Conservation (phyloP, 2,888 invertebrate species). For the Ormia ochracea region DNA sequence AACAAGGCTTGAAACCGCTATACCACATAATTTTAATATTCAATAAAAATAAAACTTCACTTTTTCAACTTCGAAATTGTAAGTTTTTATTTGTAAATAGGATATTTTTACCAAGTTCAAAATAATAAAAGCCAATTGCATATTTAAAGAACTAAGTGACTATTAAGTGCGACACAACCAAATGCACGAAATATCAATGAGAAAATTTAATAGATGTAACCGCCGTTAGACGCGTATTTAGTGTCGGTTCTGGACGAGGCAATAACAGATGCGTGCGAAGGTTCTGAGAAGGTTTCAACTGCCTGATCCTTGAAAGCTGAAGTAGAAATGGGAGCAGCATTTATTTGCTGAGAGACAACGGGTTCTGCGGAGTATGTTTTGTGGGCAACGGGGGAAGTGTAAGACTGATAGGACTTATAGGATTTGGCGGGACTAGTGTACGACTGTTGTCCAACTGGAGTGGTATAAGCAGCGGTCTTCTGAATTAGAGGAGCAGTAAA, state of each 20-base stretch:
- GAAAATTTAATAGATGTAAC: slow-evolving; percentile 68
- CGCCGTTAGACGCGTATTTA: slow-evolving; percentile 70
- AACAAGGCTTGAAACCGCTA: too few species aligned
- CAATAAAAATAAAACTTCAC: slow-evolving; percentile 14
- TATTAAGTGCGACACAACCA: background rate
- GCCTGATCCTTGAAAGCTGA: slow-evolving; percentile 44
- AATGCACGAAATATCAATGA: slow-evolving; percentile 1
- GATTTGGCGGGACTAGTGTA: slow-evolving; percentile 29
- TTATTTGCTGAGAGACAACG: slow-evolving; percentile 22
- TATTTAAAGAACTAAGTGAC: slow-evolving; percentile 1
- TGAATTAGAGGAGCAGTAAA: slow-evolving; percentile 16
- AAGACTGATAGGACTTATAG: slow-evolving; percentile 33
- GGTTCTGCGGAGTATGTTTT: slow-evolving; percentile 31
- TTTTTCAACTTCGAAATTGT: background rate
- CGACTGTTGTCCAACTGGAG: slow-evolving; percentile 24
- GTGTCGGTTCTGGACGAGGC: slow-evolving; percentile 66
- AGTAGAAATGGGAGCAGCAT: slow-evolving; percentile 36
- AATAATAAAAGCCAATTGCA: background rate
- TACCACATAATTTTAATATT: too few species aligned
- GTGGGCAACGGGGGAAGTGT: slow-evolving; percentile 24
- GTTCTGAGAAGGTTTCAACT: slow-evolving; percentile 23
- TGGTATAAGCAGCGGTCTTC: slow-evolving; percentile 9
- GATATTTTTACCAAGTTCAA: slow-evolving; percentile 8
- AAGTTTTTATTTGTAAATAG: slow-evolving; percentile 16
- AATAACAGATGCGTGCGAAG: slow-evolving; percentile 43